These are phyloP conservation scores for Linyphia triangularis DNA, from an alignment of 2,888 invertebrate species.

Conservation along the genomic window DNA sequence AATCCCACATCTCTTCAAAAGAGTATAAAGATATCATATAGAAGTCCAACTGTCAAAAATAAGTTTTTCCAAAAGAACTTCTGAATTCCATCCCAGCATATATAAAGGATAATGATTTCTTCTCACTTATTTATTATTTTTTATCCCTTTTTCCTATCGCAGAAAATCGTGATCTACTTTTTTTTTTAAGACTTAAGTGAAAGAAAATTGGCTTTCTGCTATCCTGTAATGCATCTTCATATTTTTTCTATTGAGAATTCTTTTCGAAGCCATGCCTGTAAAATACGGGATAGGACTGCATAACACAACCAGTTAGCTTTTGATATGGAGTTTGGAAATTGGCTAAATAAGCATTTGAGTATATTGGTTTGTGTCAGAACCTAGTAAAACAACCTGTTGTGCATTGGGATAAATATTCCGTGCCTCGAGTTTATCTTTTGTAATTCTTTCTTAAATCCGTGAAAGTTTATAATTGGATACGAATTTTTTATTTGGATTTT, in stretches of 20 bases:
- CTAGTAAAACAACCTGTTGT: too few species aligned
- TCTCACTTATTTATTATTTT: background rate
- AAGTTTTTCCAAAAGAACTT: background rate
- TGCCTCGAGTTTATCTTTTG: too few species aligned
- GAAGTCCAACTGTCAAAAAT: conserved; percentile 19
- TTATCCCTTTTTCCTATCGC: background rate
- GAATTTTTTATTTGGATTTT: too few species aligned
- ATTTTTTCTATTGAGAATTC: background rate
- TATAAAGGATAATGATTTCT: conserved; percentile 17
- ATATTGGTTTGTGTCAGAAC: too few species aligned
- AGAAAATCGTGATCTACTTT: background rate
- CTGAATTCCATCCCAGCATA: background rate
- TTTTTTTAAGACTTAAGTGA: conserved; percentile 2
- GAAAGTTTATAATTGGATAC: too few species aligned
- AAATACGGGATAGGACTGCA: too few species aligned
- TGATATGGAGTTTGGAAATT: too few species aligned
- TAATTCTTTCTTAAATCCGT: too few species aligned
- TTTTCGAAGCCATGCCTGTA: background rate
- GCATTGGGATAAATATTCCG: too few species aligned
- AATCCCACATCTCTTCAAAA: background rate
- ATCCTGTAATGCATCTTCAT: conserved; percentile 17
- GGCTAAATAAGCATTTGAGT: too few species aligned
- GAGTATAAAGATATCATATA: background rate
- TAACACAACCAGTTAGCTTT: too few species aligned
- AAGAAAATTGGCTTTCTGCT: conserved; percentile 22